Evolutionary conservation across 2,113 vertebrate species (phyloP), one percentile per base, ranked within the genome.

Genomic region (Narcine bancroftii): DNA sequence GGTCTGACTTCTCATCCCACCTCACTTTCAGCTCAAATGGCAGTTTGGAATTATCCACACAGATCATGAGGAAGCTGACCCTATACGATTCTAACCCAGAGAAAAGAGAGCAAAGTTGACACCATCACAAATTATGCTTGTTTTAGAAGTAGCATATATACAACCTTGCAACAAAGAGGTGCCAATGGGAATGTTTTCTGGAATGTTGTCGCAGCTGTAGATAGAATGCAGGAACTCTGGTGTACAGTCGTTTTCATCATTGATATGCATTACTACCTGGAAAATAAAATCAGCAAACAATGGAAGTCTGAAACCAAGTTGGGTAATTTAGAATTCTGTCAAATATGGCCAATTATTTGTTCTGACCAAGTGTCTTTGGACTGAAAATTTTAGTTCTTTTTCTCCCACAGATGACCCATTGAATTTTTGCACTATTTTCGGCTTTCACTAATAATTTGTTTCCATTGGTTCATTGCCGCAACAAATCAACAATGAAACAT

Each of bases 211-310:
- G 94, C 96, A 95, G 93, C 95, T 97, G 95, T 98, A 98, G 94
- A 98, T 98, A 93, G 97, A 96, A 89, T 95, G 96, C 50, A 97
- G 96, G 94, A 98, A 98, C 94, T 98, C 98, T 0, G 98, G 98
- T 7, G 96, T 96, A 94, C 98, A 98, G 95, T 98, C 98, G 0
- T 98, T 98, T 93, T 97, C 97, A 0, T 98, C 98, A 0, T 94
- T 97, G 92, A 98, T 96, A 79, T 97, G 96, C 53, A 98, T 95
- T 53, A 96, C 92, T 2, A 97, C 97, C 98, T 98, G 94, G 3
- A 93, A 92, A 69, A 91, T 89, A 91, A 24, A 24, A 91, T 91
- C 0, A 42, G 26, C 26, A 53, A 69, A 47, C 42, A 71, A 24
- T 47, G 26, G 42, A 47, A 91, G 42, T 69, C 89, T 69, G 89